Evolutionary conservation across 2,113 vertebrate genomes (phyloP).

Genomic region (Camarhynchus parvulus): DNA sequence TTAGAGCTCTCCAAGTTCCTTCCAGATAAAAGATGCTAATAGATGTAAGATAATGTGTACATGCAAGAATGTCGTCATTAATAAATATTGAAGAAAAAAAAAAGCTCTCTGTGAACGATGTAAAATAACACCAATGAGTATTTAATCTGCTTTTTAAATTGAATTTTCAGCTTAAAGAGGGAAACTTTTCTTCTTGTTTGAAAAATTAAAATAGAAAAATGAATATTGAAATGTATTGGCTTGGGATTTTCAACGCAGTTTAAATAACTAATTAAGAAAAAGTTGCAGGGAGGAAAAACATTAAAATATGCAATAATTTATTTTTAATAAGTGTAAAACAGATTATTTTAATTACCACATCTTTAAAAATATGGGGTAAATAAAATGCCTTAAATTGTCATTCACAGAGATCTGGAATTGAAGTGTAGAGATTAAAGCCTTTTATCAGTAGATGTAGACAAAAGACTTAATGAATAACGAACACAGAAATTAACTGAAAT

Average conservation of each 20-base stretch:
- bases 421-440: conserved; percentile 55
- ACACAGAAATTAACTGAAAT: conserved; percentile 31
- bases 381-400: conserved; percentile 70
- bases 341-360: conserved; percentile 74
- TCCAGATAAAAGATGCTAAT: conserved; percentile 49
- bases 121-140: conserved; percentile 60
- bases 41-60: conserved; percentile 50
- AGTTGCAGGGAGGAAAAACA: conserved; percentile 72
- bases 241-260: conserved; percentile 72
- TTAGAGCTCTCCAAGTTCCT: conserved; percentile 26
- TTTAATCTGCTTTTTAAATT: conserved; percentile 65
- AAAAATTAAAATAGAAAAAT: conserved; percentile 74
- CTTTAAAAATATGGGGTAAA: conserved; percentile 54
- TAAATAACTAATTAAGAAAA: conserved; percentile 78
- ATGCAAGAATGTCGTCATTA: conserved; percentile 40
- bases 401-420: conserved; percentile 52
- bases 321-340: conserved; percentile 75
- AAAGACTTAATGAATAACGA: conserved; percentile 54
- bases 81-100: conserved; percentile 43
- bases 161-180: conserved; percentile 61
- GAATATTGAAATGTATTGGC: conserved; percentile 76
- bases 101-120: conserved; percentile 4
- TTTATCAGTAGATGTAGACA: conserved; percentile 55
- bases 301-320: conserved; percentile 77
- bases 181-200: conserved; percentile 65